Evolutionary conservation across 2,797 vertebrate species (phyloP).

Genomic region (Adrianichthys oophorus): DNA sequence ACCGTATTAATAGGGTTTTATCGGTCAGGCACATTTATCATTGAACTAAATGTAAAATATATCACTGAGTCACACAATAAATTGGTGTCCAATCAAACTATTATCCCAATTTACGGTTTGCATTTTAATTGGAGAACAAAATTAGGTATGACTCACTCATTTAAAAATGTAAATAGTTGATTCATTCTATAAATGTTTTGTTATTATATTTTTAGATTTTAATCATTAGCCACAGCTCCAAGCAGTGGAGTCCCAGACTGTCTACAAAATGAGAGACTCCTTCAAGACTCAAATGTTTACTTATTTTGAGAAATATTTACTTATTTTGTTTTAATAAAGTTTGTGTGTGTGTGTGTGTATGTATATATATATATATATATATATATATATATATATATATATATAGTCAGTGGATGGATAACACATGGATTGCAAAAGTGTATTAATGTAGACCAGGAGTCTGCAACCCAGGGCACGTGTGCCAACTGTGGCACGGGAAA

Average conservation of each 20-base stretch:
- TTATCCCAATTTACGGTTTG: slow-evolving; percentile 17
- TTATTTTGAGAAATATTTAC: too few relatives aligned
- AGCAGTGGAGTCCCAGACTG: background rate
- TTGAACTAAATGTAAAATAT: slow-evolving; percentile 25
- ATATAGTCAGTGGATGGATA: too few relatives aligned
- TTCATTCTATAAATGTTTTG: too few relatives aligned
- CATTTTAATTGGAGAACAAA: background rate
- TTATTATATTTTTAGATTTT: background rate
- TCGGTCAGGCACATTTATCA: slow-evolving; percentile 57
- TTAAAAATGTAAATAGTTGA: background rate
- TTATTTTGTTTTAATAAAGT: too few relatives aligned
- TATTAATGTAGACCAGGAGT: too few relatives aligned
- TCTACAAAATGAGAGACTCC: background rate
- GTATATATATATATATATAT: too few relatives aligned
- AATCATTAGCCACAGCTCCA: background rate
- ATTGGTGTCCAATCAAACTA: slow-evolving; percentile 50
- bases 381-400: too few relatives aligned
- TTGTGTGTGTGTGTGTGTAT: too few relatives aligned
- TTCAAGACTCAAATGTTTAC: too few relatives aligned
- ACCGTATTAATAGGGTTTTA: slow-evolving; percentile 46
- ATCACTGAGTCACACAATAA: slow-evolving; percentile 33
- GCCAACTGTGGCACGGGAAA: too few relatives aligned
- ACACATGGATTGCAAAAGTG: too few relatives aligned
- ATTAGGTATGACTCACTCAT: background rate
- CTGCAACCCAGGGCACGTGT: too few relatives aligned